phyloP scores from a whole-genome alignment of 92 coral and sea anemone genomes.

The Epizoanthus rinbou region DNA sequence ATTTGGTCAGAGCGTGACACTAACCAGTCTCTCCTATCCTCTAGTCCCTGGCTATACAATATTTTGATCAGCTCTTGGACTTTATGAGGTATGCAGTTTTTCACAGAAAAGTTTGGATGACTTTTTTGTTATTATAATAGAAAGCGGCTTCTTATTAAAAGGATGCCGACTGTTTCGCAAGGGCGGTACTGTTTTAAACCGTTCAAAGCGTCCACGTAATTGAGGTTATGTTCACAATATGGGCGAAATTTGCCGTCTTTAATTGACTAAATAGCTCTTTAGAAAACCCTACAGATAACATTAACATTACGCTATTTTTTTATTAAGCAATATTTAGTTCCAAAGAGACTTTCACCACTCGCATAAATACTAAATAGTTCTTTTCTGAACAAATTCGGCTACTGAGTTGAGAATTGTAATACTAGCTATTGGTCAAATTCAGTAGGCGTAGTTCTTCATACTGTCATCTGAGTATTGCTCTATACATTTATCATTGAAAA shows the following conservation, averaged over 20 bases:
- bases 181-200: constrained; percentile 41
- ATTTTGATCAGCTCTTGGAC: background rate
- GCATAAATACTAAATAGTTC: background rate
- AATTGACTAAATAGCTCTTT: constrained; percentile 37
- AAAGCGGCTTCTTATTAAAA: constrained; percentile 36
- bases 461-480: constrained; percentile 32
- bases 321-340: constrained; percentile 6
- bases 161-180: constrained; percentile 34
- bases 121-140: constrained; percentile 35
- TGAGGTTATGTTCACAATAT: constrained; percentile 42
- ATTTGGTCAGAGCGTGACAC: constrained; percentile 30
- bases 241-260: constrained; percentile 43
- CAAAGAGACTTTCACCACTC: background rate
- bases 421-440: background rate
- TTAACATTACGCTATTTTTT: constrained; percentile 40
- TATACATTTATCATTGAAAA: constrained; percentile 1
- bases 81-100: background rate
- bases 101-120: constrained; percentile 2
- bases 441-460: constrained; percentile 3
- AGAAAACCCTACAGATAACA: constrained; percentile 40
- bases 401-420: background rate
- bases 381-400: background rate
- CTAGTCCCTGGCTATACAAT: constrained; percentile 7
- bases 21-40: constrained; percentile 10
- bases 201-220: constrained; percentile 40